A percentile compares a stretch with the other conserved stretches of the same genome.
These are phyloP conservation scores for Apis florea DNA, from an alignment of 1,140 invertebrate species.

Conservation along the genomic window DNA sequence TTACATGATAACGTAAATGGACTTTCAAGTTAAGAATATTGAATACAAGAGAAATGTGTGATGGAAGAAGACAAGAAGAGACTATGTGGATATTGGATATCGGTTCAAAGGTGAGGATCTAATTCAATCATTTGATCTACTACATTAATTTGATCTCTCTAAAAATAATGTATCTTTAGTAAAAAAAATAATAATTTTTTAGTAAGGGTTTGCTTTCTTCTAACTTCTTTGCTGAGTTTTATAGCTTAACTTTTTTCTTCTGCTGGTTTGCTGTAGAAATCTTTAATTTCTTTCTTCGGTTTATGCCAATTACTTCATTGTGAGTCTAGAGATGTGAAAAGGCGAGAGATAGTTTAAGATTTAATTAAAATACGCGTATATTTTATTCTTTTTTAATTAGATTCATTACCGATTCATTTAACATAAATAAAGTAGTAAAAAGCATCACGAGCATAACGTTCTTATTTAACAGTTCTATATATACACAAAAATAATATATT, in stretches of 20 bases:
- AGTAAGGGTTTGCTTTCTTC: slow-evolving; percentile 56
- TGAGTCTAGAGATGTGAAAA: slow-evolving; percentile 16
- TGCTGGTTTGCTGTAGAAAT: slow-evolving; percentile 49
- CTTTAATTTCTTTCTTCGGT: slow-evolving; percentile 19
- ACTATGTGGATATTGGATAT: slow-evolving; percentile 15
- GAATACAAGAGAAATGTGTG: not conserved
- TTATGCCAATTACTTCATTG: slow-evolving; percentile 28
- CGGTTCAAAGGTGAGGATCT: slow-evolving; percentile 52
- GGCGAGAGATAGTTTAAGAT: not conserved
- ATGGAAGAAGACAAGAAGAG: slow-evolving; percentile 39
- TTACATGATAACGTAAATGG: not conserved
- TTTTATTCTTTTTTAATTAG: slow-evolving; percentile 1
- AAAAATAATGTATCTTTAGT: slow-evolving; percentile 39
- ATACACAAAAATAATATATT: not conserved
- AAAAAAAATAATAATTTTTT: slow-evolving; percentile 42
- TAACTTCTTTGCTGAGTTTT: slow-evolving; percentile 56
- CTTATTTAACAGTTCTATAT: slow-evolving; percentile 11
- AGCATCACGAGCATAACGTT: not conserved
- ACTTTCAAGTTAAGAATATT: not conserved
- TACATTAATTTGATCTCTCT: slow-evolving; percentile 40
- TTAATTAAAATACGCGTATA: not conserved
- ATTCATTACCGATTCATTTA: slow-evolving; percentile 5
- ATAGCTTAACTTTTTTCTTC: slow-evolving; percentile 55
- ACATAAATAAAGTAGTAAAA: not conserved
- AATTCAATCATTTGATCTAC: slow-evolving; percentile 34